Evolutionary conservation across 2,888 invertebrate species (phyloP).

Genomic region (Cheilosia pagana): DNA sequence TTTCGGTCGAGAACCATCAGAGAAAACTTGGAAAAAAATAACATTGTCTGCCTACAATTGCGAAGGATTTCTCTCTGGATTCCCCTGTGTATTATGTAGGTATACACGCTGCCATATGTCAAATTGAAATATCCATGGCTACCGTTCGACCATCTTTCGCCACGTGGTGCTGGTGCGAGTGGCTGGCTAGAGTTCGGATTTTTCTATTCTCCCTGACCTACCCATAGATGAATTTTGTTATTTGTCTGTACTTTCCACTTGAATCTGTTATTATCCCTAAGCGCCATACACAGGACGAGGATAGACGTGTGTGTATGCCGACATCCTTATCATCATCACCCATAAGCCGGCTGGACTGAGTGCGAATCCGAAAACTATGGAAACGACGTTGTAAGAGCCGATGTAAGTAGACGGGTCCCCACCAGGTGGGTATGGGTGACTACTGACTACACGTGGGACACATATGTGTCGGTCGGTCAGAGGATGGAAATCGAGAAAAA

Average conservation of each 20-base stretch:
- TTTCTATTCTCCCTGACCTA: slow-evolving; percentile 64
- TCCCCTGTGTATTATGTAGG: slow-evolving; percentile 5
- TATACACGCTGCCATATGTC: slow-evolving; percentile 33
- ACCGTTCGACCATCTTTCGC: slow-evolving; percentile 34
- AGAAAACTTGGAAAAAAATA: slow-evolving; percentile 57
- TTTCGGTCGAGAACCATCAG: slow-evolving; percentile 17
- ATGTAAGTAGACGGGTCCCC: slow-evolving; percentile 22
- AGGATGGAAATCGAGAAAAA: slow-evolving; percentile 49
- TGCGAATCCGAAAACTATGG: slow-evolving; percentile 62
- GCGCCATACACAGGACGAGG: slow-evolving; percentile 6
- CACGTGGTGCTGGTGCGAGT: slow-evolving; percentile 8
- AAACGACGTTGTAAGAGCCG: slow-evolving; percentile 45
- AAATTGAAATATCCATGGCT: slow-evolving; percentile 29
- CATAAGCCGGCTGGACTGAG: slow-evolving; percentile 40
- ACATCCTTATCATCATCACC: slow-evolving; percentile 21
- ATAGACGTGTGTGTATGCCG: neutral
- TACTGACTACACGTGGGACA: slow-evolving; percentile 47
- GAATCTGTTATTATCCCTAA: slow-evolving; percentile 42
- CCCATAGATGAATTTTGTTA: slow-evolving; percentile 64
- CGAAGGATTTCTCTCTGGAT: slow-evolving; percentile 24
- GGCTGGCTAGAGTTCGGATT: slow-evolving; percentile 29
- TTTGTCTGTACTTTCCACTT: slow-evolving; percentile 56
- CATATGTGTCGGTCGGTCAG: slow-evolving; percentile 31
- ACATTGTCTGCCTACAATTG: slow-evolving; percentile 52
- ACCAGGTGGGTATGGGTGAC: slow-evolving; percentile 12